phyloP scores from a whole-genome alignment of 2,888 invertebrate species.

The Apamea anceps region DNA sequence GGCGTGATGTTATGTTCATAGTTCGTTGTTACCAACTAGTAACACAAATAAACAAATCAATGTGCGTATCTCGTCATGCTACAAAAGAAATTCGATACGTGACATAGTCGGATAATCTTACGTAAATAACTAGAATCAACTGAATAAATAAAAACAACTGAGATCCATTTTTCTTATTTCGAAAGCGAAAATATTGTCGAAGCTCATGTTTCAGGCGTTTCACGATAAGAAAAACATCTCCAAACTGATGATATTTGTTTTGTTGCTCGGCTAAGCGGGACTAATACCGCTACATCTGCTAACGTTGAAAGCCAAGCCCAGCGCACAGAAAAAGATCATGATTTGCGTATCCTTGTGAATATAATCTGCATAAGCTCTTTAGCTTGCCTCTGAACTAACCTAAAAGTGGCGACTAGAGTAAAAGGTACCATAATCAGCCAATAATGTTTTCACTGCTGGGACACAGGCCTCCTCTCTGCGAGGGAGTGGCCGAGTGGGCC shows the following conservation, averaged over 20 bases:
- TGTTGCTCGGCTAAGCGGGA: slow-evolving; percentile 30
- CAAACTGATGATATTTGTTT: slow-evolving; percentile 51
- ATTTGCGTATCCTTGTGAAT: neutral
- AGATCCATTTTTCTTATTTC: slow-evolving; percentile 51
- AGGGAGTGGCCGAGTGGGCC: neutral
- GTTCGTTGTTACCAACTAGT: neutral
- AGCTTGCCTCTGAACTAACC: neutral
- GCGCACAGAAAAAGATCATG: neutral
- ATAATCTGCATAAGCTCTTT: neutral
- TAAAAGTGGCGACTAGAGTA: neutral
- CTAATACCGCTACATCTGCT: slow-evolving; percentile 36
- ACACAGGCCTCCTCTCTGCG: neutral
- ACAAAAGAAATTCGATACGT: slow-evolving; percentile 14
- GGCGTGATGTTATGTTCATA: slow-evolving; percentile 14
- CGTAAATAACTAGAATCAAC: slow-evolving; percentile 47
- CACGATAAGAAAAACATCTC: slow-evolving; percentile 49
- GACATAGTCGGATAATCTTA: slow-evolving; percentile 37
- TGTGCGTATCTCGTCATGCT: neutral
- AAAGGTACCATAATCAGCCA: neutral
- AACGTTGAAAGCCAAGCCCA: neutral
- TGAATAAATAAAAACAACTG: slow-evolving; percentile 46
- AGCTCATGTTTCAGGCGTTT: slow-evolving; percentile 55
- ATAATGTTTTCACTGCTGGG: neutral
- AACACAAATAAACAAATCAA: slow-evolving; percentile 5
- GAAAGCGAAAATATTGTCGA: slow-evolving; percentile 45